Evolutionary conservation across 2,113 vertebrate species (phyloP).

Genomic region (Rhynchomys soricoides): DNA sequence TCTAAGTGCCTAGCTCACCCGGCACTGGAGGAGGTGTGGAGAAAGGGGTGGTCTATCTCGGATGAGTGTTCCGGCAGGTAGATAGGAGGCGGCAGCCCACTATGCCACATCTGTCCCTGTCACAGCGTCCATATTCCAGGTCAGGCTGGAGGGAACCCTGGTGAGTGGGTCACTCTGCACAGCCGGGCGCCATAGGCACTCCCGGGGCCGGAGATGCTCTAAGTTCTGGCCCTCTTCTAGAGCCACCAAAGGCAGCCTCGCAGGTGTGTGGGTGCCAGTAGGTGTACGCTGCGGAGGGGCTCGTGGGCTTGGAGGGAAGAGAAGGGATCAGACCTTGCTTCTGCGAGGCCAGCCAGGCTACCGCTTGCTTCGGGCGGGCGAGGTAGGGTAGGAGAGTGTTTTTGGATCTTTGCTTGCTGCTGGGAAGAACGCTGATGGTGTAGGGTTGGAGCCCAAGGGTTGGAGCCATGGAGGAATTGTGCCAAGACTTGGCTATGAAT

Average conservation of each 20-base stretch:
- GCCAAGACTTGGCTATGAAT: neutral
- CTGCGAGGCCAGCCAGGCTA: neutral
- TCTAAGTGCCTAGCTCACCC: neutral
- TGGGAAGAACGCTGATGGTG: rapidly evolving
- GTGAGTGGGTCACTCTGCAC: neutral
- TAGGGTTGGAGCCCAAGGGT: neutral
- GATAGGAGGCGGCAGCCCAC: neutral
- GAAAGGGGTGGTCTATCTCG: neutral
- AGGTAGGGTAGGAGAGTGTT: neutral
- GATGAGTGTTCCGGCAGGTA: neutral
- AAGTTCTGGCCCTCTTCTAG: rapidly evolving
- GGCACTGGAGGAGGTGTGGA: neutral
- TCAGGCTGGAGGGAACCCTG: neutral
- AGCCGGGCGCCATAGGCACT: neutral
- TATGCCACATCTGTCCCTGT: neutral
- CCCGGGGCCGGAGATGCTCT: rapidly evolving
- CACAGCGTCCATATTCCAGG: neutral
- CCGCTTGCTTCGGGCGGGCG: rapidly evolving
- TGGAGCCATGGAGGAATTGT: neutral
- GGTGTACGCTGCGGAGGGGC: neutral
- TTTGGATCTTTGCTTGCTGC: rapidly evolving
- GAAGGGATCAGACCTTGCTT: neutral
- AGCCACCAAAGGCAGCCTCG: neutral
- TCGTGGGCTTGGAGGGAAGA: neutral
- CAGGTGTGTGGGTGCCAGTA: neutral